Conservation (phyloP, 2,113 vertebrate species). For the Chionodraco myersi region DNA sequence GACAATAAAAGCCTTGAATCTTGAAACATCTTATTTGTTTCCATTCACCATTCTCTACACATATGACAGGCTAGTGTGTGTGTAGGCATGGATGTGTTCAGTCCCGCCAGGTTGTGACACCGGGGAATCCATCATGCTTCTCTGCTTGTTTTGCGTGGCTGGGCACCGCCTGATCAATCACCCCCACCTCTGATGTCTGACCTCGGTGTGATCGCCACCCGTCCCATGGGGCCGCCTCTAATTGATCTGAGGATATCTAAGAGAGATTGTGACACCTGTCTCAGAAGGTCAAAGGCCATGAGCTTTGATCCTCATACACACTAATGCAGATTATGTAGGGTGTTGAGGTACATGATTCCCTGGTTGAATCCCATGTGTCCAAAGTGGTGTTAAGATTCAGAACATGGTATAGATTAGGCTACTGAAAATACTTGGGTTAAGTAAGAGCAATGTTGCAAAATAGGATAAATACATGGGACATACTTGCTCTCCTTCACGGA, state of each 20-base stretch:
- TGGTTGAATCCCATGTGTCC: not conserved
- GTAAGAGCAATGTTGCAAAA: not conserved
- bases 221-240: slow-evolving; percentile 18
- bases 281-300: slow-evolving; percentile 29
- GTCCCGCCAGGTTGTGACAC: slow-evolving; percentile 32
- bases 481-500: too few species aligned
- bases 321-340: slow-evolving; percentile 30
- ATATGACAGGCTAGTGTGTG: not conserved
- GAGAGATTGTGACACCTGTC: slow-evolving; percentile 46
- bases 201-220: slow-evolving; percentile 33
- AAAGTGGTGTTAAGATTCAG: not conserved
- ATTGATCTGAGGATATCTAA: slow-evolving; percentile 62
- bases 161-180: slow-evolving; percentile 56
- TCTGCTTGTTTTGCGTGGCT: slow-evolving; percentile 47
- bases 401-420: not conserved
- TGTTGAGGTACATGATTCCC: slow-evolving; percentile 2
- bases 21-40: not conserved
- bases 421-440: not conserved
- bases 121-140: slow-evolving; percentile 50
- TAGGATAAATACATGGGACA: too few species aligned
- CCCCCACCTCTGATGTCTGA: slow-evolving; percentile 44
- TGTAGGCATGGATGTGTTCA: not conserved
- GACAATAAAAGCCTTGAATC: too few species aligned
- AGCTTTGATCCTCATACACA: slow-evolving; percentile 33
- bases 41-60: not conserved